Base-by-base conservation (phyloP, 2,797 vertebrate genomes). In the Enteromius fasciolatus region DNA sequence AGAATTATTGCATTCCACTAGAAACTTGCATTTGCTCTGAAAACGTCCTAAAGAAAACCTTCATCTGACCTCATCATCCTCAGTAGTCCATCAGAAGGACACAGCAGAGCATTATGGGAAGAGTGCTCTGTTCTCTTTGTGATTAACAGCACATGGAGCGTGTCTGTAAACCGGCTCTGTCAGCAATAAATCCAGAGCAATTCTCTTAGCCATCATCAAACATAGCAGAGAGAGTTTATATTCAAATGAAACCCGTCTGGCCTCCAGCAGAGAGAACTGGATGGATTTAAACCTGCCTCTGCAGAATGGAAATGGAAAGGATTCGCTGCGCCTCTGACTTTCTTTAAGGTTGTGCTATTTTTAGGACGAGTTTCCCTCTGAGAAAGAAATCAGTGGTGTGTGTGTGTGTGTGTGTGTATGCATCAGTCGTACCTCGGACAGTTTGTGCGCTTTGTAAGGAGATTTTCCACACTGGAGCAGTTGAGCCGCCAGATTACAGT, bases 401-500 rank as follows among this genome's bases (percentile, higher is more conserved):
- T 18, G 17, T 6, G 28, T 17, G 61, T 50, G 25, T 66, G 76
- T 18, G 28, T 31, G 61, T 50, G 39, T 7, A 46, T 14, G 15
- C 17, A 48, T 54, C 20, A 28, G 77, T 14, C 63, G 8, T 82
- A 98, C 98, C 97, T 98, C 97, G 1, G 97, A 97, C 91, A 97
- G 94, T 91, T 97, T 97, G 91, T 96, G 96, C 74, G 90, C 94
- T 94, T 96, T 94, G 95, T 96, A 94, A 86, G 96, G 96, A 89
- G 94, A 96, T 94, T 98, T 97, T 94, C 96, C 96, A 93, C 97
- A 96, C 88, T 97, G 97, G 90, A 99, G 95, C 92, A 99, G 95
- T 91, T 97, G 97, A 87, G 96, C 97, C 41, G 97, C 97, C 89
- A 98, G 94, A 90, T 96, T 98, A 94, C 97, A 98, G 94, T 99